Evolutionary conservation across 2,113 vertebrate genomes (phyloP), one percentile per base, ranked within the genome.

Genomic region (Toxostoma redivivum): DNA sequence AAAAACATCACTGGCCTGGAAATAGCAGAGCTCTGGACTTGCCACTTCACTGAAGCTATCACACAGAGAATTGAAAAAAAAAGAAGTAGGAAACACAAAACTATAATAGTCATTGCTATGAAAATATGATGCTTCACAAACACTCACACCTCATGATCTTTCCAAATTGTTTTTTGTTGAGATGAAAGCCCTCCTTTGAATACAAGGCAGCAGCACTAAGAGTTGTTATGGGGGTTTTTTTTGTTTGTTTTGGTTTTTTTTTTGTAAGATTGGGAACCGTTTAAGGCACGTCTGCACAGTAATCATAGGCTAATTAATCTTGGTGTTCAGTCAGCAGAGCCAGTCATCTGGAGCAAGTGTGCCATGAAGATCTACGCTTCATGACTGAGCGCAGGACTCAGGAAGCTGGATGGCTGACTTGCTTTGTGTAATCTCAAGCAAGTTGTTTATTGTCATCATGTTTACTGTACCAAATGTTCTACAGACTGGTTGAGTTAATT

Each of bases 391-490:
- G 1, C 5, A 47, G 94, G 81, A 60, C 66, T 67, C 57, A 8
- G 58, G 72, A 90, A 94, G 76, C 51, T 74, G 76, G 37, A 81
- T 86, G 69, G 22, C 72, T 83, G 80, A 50, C 51, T 72, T 40
- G 48, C 17, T 86, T 66, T 58, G 72, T 86, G 77, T 78, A 56
- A 92, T 66, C 90, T 89, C 93, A 47, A 67, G 89, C 82, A 93
- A 86, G 56, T 90, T 95, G 88, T 93, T 96, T 96, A 38, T 93
- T 86, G 62, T 86, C 80, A 42, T 88, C 42, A 1, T 95, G 76
- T 94, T 94, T 94, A 86, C 76, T 83, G 76, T 81, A 83, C 86
- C 94, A 92, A 92, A 92, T 86, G 86, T 88, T 95, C 91, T 58
- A 22, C 88, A 74, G 9, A 62, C 56, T 90, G 54, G 35, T 70